phyloP scores from a whole-genome alignment of 2,888 invertebrate species.

The Eurois occulta region DNA sequence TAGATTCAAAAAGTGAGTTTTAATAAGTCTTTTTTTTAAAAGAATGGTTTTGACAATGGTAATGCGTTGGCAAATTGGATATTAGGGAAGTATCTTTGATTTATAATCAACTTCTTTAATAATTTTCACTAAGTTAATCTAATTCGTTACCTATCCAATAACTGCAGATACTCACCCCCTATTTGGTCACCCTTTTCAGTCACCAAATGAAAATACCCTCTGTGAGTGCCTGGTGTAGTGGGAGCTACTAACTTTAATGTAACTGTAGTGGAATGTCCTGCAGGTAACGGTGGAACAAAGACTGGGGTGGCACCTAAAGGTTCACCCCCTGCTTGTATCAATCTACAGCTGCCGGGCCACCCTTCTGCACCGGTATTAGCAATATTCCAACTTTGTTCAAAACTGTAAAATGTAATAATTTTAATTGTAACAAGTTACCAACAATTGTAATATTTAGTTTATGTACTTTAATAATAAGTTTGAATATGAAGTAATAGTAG shows the following conservation, averaged over 20 bases:
- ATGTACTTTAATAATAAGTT: not conserved
- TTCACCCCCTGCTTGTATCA: conserved; percentile 93
- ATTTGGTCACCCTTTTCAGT: conserved; percentile 97
- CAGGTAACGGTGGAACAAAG: conserved; percentile 93
- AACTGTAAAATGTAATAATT: conserved; percentile 85
- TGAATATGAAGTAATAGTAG: not conserved
- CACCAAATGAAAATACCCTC: conserved; percentile 97
- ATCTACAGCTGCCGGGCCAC: conserved; percentile 96
- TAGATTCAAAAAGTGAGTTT: not conserved
- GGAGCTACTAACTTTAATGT: conserved; percentile 96
- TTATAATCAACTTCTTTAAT: not conserved
- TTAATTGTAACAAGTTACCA: not conserved
- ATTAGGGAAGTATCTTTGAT: not conserved
- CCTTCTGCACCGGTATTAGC: conserved; percentile 96
- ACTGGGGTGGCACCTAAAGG: conserved; percentile 87
- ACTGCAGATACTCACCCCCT: conserved; percentile 92
- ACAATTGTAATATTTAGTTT: not conserved
- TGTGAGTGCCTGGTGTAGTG: conserved; percentile 93
- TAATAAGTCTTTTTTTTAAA: not conserved
- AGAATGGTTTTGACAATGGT: not conserved
- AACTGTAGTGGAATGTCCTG: conserved; percentile 94
- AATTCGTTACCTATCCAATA: conserved; percentile 8
- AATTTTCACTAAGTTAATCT: not conserved
- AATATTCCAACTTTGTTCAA: conserved; percentile 96
- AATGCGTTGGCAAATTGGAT: not conserved